Percentiles rank a stretch among this genome's conserved stretches.
Evolutionary conservation across 2,113 vertebrate species (phyloP).

Genomic region (Brachypodius melanocephalos): DNA sequence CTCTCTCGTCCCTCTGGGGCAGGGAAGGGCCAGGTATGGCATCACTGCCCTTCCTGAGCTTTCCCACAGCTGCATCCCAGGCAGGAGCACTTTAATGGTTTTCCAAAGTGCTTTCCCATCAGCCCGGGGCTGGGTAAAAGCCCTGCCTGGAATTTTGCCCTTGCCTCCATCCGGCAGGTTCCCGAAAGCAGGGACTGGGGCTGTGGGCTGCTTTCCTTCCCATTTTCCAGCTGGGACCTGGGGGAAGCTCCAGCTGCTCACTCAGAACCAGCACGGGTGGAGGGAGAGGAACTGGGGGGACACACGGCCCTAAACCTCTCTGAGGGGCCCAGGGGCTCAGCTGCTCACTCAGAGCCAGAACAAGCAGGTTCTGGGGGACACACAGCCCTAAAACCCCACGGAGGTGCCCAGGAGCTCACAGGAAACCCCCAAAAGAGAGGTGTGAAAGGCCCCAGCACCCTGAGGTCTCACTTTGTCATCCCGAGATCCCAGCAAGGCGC

Average conservation of each 20-base stretch:
- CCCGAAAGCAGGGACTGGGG: neutral
- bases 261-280: rapidly evolving
- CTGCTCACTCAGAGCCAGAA: rapidly evolving
- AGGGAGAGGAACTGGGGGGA: rapidly evolving
- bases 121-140: neutral
- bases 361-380: rapidly evolving
- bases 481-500: neutral
- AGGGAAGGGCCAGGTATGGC: neutral
- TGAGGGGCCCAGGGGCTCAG: rapidly evolving
- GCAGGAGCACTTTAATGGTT: neutral
- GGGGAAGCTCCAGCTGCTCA: neutral
- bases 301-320: rapidly evolving
- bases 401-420: rapidly evolving
- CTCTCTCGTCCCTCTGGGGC: neutral
- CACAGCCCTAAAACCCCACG: rapidly evolving
- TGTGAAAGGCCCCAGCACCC: neutral
- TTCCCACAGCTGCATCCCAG: neutral
- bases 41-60: neutral
- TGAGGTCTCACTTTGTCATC: neutral
- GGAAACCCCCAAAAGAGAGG: neutral
- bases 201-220: neutral
- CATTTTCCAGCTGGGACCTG: neutral
- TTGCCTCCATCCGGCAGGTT: neutral
- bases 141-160: neutral
- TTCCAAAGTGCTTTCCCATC: neutral